Evolutionary conservation across 1,140 invertebrate genomes (phyloP).

Genomic region (Tetranychus urticae): DNA sequence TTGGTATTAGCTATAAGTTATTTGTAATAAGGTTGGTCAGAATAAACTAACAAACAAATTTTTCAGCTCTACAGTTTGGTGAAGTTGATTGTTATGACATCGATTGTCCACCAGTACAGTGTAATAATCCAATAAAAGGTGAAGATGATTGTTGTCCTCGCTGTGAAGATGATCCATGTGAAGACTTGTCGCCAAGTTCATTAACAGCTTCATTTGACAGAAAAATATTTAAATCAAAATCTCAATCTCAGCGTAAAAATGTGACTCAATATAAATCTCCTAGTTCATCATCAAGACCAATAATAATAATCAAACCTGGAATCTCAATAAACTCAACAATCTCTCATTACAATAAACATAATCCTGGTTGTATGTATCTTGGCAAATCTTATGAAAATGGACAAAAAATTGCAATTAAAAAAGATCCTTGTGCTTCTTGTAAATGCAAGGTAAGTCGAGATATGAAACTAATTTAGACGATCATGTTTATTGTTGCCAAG

Average conservation of each 20-base stretch:
- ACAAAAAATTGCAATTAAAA: conserved; percentile 23
- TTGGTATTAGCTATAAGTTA: not conserved
- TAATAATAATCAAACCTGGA: conserved; percentile 1
- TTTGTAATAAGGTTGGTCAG: not conserved
- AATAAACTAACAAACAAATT: too few relatives aligned
- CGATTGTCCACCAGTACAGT: conserved; percentile 46
- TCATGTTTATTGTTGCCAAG: too few relatives aligned
- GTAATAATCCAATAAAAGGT: conserved; percentile 35
- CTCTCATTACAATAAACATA: not conserved
- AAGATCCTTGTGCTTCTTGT: conserved; percentile 44
- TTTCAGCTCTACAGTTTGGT: conserved; percentile 34
- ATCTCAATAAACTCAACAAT: not conserved
- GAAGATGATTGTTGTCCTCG: conserved; percentile 42
- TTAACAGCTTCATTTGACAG: too few relatives aligned
- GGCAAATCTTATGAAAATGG: conserved; percentile 33
- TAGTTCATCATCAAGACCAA: conserved; percentile 3
- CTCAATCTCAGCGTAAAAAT: too few relatives aligned
- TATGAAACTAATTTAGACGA: too few relatives aligned
- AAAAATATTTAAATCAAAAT: too few relatives aligned
- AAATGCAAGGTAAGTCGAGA: conserved; percentile 41
- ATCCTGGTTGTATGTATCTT: conserved; percentile 20
- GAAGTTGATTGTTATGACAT: conserved; percentile 70
- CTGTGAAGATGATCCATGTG: conserved; percentile 34
- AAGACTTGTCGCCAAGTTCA: not conserved
- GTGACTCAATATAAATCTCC: not conserved